phyloP scores from a whole-genome alignment of 2,113 vertebrate species.

The Phyllostomus discolor region DNA sequence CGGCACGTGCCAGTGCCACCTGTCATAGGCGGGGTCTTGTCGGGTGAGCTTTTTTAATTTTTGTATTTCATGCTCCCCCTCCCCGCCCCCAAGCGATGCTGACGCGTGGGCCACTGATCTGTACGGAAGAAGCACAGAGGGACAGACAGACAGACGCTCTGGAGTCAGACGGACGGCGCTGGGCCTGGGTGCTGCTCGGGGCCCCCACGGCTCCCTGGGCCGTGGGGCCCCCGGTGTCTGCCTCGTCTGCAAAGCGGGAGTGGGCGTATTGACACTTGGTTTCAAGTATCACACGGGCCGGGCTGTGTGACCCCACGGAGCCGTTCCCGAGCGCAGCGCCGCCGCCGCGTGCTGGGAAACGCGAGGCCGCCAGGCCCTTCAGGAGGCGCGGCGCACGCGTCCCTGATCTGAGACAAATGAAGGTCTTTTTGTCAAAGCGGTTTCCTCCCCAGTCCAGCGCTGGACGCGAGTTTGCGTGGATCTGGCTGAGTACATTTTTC shows the following conservation, averaged over 20 bases:
- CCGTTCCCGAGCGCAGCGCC: background rate
- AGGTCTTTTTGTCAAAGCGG: background rate
- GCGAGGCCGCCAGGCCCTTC: background rate
- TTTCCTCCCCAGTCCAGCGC: background rate
- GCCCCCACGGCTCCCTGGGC: background rate
- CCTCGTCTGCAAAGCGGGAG: background rate
- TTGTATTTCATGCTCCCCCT: background rate
- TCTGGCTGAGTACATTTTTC: background rate
- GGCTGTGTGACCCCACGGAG: background rate
- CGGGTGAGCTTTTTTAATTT: background rate
- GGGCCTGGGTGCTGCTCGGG: background rate
- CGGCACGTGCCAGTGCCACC: no score
- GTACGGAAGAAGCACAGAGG: background rate
- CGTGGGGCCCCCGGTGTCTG: background rate
- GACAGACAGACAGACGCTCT: background rate
- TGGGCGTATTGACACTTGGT: no score
- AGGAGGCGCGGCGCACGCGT: background rate
- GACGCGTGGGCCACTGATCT: no score
- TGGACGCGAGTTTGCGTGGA: background rate
- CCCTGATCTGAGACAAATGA: background rate
- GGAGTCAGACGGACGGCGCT: background rate
- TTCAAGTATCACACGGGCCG: background rate
- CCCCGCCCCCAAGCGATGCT: background rate
- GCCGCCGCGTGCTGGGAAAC: background rate
- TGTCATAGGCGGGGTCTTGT: background rate